These are phyloP conservation scores for Ciona savignyi DNA, from an alignment of 23 tunicate species.

Conservation along the genomic window DNA sequence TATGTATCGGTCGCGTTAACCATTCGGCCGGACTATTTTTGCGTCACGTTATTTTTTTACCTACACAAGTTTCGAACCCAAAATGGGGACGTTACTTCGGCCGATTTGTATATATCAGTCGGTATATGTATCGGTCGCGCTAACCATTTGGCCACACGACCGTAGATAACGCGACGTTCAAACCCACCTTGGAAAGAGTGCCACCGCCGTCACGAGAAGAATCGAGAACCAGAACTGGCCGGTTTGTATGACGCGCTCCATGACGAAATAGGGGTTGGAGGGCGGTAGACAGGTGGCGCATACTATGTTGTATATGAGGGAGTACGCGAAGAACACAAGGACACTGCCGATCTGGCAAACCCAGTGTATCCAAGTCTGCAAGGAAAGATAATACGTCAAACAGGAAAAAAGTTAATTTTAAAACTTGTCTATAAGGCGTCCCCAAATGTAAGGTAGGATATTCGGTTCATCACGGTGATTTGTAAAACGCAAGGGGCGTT, in stretches of 20 bases:
- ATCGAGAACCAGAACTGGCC: constrained; percentile 71
- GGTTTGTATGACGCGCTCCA: constrained; percentile 73
- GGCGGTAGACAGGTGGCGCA: constrained; percentile 83
- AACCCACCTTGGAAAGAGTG: constrained; percentile 75
- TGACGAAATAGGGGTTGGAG: constrained; percentile 76
- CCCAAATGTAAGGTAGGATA: too few relatives aligned
- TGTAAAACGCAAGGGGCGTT: too few relatives aligned
- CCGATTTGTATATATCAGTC: too few relatives aligned
- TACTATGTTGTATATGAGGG: constrained; percentile 62
- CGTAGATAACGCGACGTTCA: neutral
- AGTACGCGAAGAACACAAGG: constrained; percentile 62
- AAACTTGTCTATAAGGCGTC: neutral
- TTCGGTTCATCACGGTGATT: too few relatives aligned
- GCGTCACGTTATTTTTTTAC: neutral
- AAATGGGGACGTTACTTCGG: too few relatives aligned
- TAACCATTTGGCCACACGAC: too few relatives aligned
- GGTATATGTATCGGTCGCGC: too few relatives aligned
- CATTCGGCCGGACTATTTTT: neutral
- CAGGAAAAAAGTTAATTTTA: neutral
- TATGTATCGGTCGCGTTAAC: too few relatives aligned
- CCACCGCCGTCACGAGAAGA: constrained; percentile 52
- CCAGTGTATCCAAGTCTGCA: constrained; percentile 96
- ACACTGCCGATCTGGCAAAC: constrained; percentile 65
- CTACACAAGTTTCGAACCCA: too few relatives aligned
- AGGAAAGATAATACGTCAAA: neutral